phyloP scores from a whole-genome alignment of 2,888 invertebrate genomes.

The Congeria kusceri region DNA sequence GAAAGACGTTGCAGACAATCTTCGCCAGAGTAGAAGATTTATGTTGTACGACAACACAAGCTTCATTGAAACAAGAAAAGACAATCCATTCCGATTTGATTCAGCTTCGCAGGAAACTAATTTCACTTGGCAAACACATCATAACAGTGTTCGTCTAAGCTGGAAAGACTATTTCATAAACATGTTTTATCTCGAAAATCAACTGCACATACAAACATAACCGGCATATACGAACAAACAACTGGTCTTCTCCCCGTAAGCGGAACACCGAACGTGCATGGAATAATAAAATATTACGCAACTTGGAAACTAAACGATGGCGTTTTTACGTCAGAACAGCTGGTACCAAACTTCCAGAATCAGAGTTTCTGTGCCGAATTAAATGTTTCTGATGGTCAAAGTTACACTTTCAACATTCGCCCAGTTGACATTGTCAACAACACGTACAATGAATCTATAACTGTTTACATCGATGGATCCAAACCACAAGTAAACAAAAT shows the following conservation, averaged over 20 bases:
- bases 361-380: constrained; percentile 44
- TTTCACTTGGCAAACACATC: constrained; percentile 57
- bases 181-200: constrained; percentile 19
- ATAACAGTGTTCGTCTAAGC: constrained; percentile 31
- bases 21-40: constrained; percentile 42
- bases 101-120: constrained; percentile 37
- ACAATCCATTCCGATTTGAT: constrained; percentile 13
- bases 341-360: constrained; percentile 16
- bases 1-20: constrained; percentile 53
- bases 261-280: constrained; percentile 63
- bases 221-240: constrained; percentile 58
- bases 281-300: constrained; percentile 44
- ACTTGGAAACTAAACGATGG: constrained; percentile 14
- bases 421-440: constrained; percentile 61
- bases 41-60: constrained; percentile 57
- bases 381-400: constrained; percentile 55
- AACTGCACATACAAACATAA: constrained; percentile 35
- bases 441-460: constrained; percentile 43
- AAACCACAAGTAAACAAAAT: constrained; percentile 62
- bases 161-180: constrained; percentile 60
- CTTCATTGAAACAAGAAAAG: not conserved
- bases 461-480: constrained; percentile 57
- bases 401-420: constrained; percentile 42
- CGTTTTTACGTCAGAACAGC: not conserved
- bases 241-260: constrained; percentile 47